Conservation (phyloP, 2,888 invertebrate species). For the Nesidiocoris tenuis region DNA sequence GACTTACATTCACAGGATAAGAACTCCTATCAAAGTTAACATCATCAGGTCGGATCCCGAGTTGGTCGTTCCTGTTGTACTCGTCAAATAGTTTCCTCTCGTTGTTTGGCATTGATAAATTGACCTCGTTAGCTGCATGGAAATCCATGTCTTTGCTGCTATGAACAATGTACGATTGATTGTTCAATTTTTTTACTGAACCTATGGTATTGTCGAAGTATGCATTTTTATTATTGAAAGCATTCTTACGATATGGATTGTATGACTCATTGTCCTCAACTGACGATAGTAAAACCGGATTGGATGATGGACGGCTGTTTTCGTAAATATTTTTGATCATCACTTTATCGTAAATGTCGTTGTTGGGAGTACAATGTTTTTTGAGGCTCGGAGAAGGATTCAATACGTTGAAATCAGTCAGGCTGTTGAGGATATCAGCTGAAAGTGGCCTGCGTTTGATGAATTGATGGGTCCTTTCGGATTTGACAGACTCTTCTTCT, state of each 20-base stretch:
- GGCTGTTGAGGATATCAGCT: constrained; percentile 63
- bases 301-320: constrained; percentile 15
- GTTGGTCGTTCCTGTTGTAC: not conserved
- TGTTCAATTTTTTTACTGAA: not conserved
- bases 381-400: constrained; percentile 45
- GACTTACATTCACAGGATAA: not conserved
- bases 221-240: constrained; percentile 10
- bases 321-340: constrained; percentile 11
- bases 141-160: not conserved
- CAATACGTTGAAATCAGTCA: constrained; percentile 65
- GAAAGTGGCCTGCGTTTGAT: constrained; percentile 72
- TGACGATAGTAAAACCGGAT: not conserved
- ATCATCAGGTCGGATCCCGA: not conserved
- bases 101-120: not conserved
- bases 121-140: not conserved
- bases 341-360: constrained; percentile 6
- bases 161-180: not conserved
- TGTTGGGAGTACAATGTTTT: not conserved
- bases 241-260: constrained; percentile 30
- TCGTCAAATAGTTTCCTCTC: not conserved
- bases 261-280: not conserved
- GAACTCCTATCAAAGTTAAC: not conserved
- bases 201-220: not conserved
- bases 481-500: constrained; percentile 54
- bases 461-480: constrained; percentile 59